phyloP scores from a whole-genome alignment of 2,888 invertebrate species.

The Megastigmus dorsalis region DNA sequence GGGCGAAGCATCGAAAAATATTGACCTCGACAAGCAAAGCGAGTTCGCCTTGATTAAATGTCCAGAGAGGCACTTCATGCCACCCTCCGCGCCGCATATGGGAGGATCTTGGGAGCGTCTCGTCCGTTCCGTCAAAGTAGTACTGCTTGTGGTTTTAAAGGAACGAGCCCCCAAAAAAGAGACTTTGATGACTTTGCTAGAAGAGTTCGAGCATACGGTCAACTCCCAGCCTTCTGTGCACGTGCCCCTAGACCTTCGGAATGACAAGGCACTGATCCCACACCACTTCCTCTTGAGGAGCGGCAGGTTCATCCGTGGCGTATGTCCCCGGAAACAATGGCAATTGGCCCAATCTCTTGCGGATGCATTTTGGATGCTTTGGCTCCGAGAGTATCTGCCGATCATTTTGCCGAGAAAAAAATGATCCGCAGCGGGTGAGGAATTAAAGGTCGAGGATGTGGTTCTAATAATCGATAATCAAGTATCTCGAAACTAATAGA shows the following conservation, averaged over 20 bases:
- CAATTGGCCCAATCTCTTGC: not conserved
- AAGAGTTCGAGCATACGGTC: constrained; percentile 28
- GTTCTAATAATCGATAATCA: too few relatives aligned
- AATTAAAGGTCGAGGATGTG: too few relatives aligned
- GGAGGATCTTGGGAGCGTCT: not conserved
- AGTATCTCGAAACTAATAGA: too few relatives aligned
- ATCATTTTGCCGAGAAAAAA: too few relatives aligned
- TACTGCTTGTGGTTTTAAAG: not conserved
- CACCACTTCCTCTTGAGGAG: constrained; percentile 24
- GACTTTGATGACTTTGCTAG: constrained; percentile 7
- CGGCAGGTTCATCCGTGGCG: not conserved
- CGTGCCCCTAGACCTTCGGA: constrained; percentile 10
- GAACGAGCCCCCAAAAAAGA: constrained; percentile 8
- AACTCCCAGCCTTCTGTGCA: constrained; percentile 29
- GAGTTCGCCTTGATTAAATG: not conserved
- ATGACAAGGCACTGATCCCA: constrained; percentile 7
- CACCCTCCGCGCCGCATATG: not conserved
- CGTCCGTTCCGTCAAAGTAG: not conserved
- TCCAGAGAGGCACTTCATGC: not conserved
- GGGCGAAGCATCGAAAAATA: not conserved
- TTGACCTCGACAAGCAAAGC: not conserved
- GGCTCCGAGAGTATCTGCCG: too few relatives aligned
- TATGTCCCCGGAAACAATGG: not conserved
- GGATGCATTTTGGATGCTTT: too few relatives aligned
- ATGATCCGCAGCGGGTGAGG: too few relatives aligned